Percentiles rank a stretch among this genome's conserved stretches.
These are phyloP conservation scores for Anser cygnoides DNA, from an alignment of 2,113 vertebrate genomes.

Conservation along the genomic window DNA sequence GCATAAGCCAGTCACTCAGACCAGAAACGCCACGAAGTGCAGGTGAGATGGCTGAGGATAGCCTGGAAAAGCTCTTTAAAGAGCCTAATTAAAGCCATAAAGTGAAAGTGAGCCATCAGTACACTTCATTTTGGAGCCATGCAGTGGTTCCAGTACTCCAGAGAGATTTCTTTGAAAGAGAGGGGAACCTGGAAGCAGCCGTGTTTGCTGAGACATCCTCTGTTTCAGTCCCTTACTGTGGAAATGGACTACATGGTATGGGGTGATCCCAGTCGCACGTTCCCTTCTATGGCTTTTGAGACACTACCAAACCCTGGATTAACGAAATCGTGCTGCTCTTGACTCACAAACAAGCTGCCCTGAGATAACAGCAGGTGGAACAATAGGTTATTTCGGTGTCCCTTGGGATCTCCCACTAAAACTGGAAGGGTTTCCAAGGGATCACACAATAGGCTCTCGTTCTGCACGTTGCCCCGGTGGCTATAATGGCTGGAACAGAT, in stretches of 20 bases:
- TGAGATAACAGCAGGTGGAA: not conserved
- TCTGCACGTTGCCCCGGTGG: not conserved
- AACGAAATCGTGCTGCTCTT: not conserved
- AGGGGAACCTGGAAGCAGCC: not conserved
- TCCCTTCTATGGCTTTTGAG: not conserved
- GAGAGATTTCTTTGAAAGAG: not conserved
- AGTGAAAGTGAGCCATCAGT: not conserved
- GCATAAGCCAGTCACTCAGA: not conserved
- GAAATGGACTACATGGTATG: accelerated
- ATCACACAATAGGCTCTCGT: not conserved
- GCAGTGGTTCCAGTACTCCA: not conserved
- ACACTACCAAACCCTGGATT: not conserved
- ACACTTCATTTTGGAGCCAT: not conserved
- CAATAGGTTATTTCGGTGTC: not conserved
- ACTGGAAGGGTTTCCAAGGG: not conserved
- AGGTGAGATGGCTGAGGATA: not conserved
- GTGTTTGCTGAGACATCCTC: not conserved
- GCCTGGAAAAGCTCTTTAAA: not conserved
- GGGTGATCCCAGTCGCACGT: not conserved
- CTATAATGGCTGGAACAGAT: not conserved
- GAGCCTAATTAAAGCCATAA: not conserved
- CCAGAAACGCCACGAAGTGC: not conserved
- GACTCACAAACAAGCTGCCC: not conserved
- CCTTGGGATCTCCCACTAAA: not conserved
- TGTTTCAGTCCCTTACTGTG: not conserved